Conservation (phyloP, 2,113 vertebrate species). For the Sus scrofa region DNA sequence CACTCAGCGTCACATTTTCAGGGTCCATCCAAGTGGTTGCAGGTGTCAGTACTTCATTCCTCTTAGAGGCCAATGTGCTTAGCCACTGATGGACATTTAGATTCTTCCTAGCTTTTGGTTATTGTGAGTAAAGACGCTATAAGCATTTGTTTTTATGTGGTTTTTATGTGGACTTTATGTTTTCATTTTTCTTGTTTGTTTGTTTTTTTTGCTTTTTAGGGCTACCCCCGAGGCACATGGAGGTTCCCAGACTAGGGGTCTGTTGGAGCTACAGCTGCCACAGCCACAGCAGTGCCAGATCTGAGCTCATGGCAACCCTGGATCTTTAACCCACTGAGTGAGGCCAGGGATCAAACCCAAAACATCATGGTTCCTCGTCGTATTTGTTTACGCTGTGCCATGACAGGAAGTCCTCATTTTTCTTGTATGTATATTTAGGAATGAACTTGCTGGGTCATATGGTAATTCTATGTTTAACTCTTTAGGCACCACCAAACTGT, state of each 20-base stretch:
- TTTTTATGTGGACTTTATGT: background rate
- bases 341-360: too few species aligned
- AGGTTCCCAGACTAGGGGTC: too few species aligned
- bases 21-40: background rate
- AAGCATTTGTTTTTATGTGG: background rate
- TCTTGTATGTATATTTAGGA: background rate
- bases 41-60: background rate
- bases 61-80: background rate
- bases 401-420: too few species aligned
- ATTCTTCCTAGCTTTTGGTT: background rate
- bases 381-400: too few species aligned
- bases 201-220: too few species aligned
- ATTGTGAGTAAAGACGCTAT: background rate
- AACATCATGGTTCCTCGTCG: too few species aligned
- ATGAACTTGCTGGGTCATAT: background rate
- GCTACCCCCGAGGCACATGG: too few species aligned
- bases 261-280: too few species aligned
- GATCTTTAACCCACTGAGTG: too few species aligned
- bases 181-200: constrained; percentile 38
- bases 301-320: too few species aligned
- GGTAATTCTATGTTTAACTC: background rate
- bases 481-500: background rate
- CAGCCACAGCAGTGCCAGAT: too few species aligned
- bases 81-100: background rate
- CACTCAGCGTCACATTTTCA: background rate